Conservation (phyloP, 2,797 vertebrate genomes). For the Acanthurus lineatus region DNA sequence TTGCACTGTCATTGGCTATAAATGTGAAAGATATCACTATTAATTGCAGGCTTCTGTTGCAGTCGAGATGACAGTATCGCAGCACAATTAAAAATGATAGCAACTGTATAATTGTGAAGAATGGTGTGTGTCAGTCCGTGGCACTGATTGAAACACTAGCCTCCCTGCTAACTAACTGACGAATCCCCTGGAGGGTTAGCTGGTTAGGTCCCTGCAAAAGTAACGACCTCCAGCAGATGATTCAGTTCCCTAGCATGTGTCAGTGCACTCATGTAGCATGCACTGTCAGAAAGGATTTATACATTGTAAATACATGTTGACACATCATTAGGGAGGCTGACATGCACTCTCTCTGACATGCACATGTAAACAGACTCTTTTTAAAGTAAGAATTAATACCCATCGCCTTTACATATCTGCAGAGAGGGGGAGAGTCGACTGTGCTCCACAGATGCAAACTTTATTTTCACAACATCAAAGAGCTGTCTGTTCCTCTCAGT, state of each 20-base stretch:
- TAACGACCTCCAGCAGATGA: conserved; percentile 42
- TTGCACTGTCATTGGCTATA: conserved; percentile 18
- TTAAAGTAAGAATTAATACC: background rate
- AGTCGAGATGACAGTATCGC: conserved; percentile 22
- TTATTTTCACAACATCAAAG: conserved; percentile 57
- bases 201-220: conserved; percentile 4
- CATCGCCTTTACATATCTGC: background rate
- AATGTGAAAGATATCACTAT: conserved; percentile 31
- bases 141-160: conserved; percentile 21
- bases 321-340: background rate
- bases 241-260: conserved; percentile 39
- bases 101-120: conserved; percentile 56
- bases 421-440: background rate
- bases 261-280: background rate
- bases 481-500: conserved; percentile 23
- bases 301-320: background rate
- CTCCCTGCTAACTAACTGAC: conserved; percentile 18
- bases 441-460: conserved; percentile 18
- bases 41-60: conserved; percentile 41
- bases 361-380: background rate
- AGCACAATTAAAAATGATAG: conserved; percentile 32
- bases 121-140: conserved; percentile 39
- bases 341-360: background rate
- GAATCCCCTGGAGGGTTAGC: background rate
- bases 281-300: conserved; percentile 17